These are phyloP conservation scores for Caenorhabditis tropicalis DNA, from an alignment of 1,140 invertebrate genomes.

Conservation along the genomic window DNA sequence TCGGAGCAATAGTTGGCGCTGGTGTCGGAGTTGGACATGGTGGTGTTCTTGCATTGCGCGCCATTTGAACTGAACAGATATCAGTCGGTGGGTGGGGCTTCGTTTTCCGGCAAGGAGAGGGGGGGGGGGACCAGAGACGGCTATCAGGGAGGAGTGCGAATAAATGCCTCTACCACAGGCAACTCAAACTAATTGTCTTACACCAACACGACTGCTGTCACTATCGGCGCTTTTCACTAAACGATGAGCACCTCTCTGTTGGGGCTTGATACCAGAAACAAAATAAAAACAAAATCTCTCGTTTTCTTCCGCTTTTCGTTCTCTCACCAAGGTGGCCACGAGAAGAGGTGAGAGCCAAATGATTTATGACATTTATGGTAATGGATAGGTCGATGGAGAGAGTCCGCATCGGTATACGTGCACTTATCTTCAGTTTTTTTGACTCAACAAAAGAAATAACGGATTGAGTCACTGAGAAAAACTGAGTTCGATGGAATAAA, in stretches of 20 bases:
- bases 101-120: no score
- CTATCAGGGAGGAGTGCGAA: conserved; percentile 8
- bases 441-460: neutral
- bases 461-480: neutral
- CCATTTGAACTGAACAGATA: conserved; percentile 38
- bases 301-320: neutral
- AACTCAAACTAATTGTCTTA: conserved; percentile 42
- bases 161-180: conserved; percentile 37
- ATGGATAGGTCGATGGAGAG: neutral
- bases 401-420: neutral
- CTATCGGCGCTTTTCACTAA: conserved; percentile 32
- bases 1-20: neutral
- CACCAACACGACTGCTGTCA: conserved; percentile 40
- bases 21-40: neutral
- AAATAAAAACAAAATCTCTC: conserved; percentile 41
- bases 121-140: neutral
- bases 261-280: conserved; percentile 39
- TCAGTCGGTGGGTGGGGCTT: neutral
- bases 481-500: no score
- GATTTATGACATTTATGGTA: conserved; percentile 30
- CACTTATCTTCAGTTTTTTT: neutral
- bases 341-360: conserved; percentile 1
- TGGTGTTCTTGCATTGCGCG: conserved; percentile 33
- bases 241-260: conserved; percentile 42
- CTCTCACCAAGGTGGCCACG: neutral